These are phyloP conservation scores for Amazona finschi DNA, from an alignment of 2,797 vertebrate species.

Conservation along the genomic window DNA sequence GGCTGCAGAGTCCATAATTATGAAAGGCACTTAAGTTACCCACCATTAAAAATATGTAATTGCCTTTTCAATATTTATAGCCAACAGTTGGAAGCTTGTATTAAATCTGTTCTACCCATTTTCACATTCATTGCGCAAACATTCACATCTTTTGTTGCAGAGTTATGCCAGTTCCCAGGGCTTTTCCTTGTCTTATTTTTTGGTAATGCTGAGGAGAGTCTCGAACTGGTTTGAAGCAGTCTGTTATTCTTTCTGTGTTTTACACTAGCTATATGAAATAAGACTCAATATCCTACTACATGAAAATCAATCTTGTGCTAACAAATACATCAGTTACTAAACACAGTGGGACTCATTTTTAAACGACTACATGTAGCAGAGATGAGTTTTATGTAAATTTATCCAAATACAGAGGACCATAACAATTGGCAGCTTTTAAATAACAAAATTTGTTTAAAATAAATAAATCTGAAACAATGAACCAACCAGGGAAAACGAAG, in stretches of 20 bases:
- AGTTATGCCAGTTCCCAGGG: background rate
- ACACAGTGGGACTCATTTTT: background rate
- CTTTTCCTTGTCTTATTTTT: background rate
- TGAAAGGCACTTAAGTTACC: background rate
- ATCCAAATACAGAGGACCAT: background rate
- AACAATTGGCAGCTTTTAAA: background rate
- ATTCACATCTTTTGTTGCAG: background rate
- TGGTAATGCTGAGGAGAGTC: background rate
- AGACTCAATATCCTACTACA: background rate
- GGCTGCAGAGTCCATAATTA: background rate
- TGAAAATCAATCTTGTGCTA: background rate
- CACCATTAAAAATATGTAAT: background rate
- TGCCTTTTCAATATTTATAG: constrained; percentile 5
- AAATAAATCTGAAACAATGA: background rate
- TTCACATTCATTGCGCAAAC: background rate
- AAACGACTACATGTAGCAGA: background rate
- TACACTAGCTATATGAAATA: background rate
- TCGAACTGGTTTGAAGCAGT: background rate
- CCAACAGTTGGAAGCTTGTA: background rate
- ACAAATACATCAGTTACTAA: background rate
- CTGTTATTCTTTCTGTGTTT: background rate
- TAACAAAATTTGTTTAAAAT: background rate
- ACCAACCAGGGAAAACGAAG: background rate
- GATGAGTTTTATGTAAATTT: background rate
- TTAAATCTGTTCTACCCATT: background rate